Evolutionary conservation across 2,113 vertebrate genomes (phyloP).

Genomic region (Anoplopoma fimbria): DNA sequence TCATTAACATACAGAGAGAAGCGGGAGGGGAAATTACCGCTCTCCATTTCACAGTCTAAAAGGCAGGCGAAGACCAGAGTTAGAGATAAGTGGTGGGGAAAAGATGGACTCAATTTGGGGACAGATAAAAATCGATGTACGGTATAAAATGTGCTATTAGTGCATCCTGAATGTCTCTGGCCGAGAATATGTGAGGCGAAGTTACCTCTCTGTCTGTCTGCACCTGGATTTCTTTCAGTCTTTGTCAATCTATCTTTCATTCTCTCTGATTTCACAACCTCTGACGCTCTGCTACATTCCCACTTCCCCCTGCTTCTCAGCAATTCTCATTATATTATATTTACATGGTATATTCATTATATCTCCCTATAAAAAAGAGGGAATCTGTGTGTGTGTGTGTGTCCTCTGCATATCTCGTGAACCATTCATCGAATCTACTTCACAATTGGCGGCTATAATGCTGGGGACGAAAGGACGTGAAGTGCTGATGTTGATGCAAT

Average conservation of each 20-base stretch:
- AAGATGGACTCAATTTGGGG: slow-evolving; percentile 74
- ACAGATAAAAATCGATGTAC: slow-evolving; percentile 68
- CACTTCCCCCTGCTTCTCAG: not conserved
- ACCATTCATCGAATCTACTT: not conserved
- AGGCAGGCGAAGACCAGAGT: slow-evolving; percentile 74
- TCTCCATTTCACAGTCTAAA: slow-evolving; percentile 82
- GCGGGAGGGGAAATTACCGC: slow-evolving; percentile 76
- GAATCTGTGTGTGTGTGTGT: not conserved
- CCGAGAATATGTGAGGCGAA: slow-evolving; percentile 5
- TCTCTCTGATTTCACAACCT: slow-evolving; percentile 21
- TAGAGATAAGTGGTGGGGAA: slow-evolving; percentile 72
- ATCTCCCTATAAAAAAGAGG: not conserved
- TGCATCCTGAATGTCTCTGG: slow-evolving; percentile 29
- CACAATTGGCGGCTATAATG: not conserved
- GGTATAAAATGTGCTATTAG: slow-evolving; percentile 68
- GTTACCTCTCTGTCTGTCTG: slow-evolving; percentile 6
- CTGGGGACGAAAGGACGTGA: not conserved
- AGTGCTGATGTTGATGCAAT: not conserved
- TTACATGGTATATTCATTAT: slow-evolving; percentile 12
- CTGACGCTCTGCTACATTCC: not conserved
- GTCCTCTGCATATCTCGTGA: not conserved
- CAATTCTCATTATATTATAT: not conserved
- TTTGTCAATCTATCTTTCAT: slow-evolving; percentile 18
- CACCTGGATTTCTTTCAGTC: slow-evolving; percentile 3
- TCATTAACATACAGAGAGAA: slow-evolving; percentile 85